Conservation (phyloP, 2,113 vertebrate species). For the Galemys pyrenaicus region DNA sequence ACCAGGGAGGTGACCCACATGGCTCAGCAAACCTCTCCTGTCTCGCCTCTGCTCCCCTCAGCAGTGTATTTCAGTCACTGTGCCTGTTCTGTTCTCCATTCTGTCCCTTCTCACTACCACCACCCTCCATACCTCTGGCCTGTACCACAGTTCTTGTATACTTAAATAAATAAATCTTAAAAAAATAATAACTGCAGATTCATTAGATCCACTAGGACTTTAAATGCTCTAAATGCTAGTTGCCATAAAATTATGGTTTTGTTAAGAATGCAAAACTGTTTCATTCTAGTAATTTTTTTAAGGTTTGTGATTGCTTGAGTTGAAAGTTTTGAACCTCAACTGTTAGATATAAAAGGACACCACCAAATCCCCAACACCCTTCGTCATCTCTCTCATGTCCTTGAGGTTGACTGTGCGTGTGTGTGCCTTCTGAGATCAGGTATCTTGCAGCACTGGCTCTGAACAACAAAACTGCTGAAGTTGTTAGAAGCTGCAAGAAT, state of each 20-base stretch:
- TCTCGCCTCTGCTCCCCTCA: no score
- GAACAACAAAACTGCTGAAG: slow-evolving; percentile 58
- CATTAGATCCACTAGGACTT: background rate
- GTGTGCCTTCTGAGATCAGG: background rate
- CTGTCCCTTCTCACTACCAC: no score
- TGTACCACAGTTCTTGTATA: no score
- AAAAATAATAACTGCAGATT: background rate
- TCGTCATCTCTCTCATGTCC: background rate
- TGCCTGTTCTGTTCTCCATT: no score
- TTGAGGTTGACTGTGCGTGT: background rate
- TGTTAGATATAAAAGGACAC: background rate
- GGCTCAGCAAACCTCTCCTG: no score
- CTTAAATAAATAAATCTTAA: no score
- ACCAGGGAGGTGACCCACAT: no score
- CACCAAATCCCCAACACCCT: background rate
- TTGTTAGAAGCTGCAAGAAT: slow-evolving; percentile 73
- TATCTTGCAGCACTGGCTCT: slow-evolving; percentile 23
- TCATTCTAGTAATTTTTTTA: background rate
- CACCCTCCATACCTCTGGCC: no score
- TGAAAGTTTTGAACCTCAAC: background rate
- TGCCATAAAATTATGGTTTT: background rate
- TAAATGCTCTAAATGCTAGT: background rate
- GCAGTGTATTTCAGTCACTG: no score
- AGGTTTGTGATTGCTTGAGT: background rate
- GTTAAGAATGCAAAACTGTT: background rate